Percentiles rank a stretch among this genome's conserved stretches.
phyloP scores from a whole-genome alignment of 2,888 invertebrate genomes.

The Ellobium chinense region DNA sequence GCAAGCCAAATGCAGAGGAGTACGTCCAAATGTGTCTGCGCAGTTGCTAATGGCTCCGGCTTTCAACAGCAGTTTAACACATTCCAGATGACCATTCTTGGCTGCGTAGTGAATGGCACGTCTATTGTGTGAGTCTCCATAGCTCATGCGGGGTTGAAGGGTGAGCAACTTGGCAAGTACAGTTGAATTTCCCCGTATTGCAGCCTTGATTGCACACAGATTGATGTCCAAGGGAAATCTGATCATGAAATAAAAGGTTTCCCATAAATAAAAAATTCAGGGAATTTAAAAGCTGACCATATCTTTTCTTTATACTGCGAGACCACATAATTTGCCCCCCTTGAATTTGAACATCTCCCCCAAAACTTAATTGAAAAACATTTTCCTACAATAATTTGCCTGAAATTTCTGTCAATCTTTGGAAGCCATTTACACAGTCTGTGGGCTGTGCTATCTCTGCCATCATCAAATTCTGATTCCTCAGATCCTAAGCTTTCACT shows the following conservation, averaged over 20 bases:
- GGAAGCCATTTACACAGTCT: no score
- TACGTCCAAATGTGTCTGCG: constrained; percentile 52
- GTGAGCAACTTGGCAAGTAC: constrained; percentile 38
- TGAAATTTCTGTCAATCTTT: no score
- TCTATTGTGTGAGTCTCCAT: constrained; percentile 46
- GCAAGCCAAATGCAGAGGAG: constrained; percentile 57
- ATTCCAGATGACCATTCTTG: constrained; percentile 48
- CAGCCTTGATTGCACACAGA: constrained; percentile 35
- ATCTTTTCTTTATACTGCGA: no score
- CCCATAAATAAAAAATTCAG: no score
- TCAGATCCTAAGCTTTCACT: no score
- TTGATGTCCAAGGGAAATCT: constrained; percentile 35
- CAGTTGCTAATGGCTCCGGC: constrained; percentile 59
- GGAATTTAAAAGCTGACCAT: no score
- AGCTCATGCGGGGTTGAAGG: constrained; percentile 46
- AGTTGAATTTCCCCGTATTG: constrained; percentile 8
- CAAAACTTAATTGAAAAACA: background rate
- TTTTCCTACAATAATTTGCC: no score
- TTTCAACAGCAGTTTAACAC: constrained; percentile 50
- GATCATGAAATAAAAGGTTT: background rate
- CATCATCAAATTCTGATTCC: no score
- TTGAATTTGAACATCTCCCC: no score
- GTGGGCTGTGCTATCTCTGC: no score
- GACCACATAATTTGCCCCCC: no score
- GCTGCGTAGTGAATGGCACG: constrained; percentile 61